Percentiles rank a stretch among this genome's conserved stretches.
These are phyloP conservation scores for Lutraria lutraria DNA, from an alignment of 2,888 invertebrate species.

Conservation along the genomic window DNA sequence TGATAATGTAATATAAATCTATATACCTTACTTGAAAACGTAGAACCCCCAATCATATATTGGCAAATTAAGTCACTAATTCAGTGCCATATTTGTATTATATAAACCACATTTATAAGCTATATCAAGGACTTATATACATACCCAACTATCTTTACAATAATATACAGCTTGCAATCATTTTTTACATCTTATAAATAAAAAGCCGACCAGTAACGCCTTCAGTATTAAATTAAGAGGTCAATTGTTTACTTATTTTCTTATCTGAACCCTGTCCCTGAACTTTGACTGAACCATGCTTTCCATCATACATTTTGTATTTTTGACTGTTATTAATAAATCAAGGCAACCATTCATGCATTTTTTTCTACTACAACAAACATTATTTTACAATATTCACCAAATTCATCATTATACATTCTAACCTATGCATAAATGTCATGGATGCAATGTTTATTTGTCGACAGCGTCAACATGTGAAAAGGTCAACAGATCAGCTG, in stretches of 20 bases:
- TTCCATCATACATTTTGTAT: background rate
- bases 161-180: no score
- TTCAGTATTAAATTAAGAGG: no score
- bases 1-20: no score
- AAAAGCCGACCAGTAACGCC: no score
- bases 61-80: no score
- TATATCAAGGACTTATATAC: no score
- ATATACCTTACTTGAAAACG: no score
- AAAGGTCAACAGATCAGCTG: background rate
- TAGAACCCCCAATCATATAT: no score
- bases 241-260: background rate
- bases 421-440: background rate
- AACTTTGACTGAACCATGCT: background rate
- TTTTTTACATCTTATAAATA: no score
- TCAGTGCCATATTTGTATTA: no score
- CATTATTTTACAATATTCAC: background rate
- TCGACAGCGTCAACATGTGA: background rate
- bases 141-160: no score
- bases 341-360: background rate
- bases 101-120: no score
- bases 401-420: background rate
- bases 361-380: background rate
- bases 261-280: background rate
- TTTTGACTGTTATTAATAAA: background rate
- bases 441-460: background rate